Base-by-base conservation (phyloP, 2,113 vertebrate genomes). In the Gyps fulvus region DNA sequence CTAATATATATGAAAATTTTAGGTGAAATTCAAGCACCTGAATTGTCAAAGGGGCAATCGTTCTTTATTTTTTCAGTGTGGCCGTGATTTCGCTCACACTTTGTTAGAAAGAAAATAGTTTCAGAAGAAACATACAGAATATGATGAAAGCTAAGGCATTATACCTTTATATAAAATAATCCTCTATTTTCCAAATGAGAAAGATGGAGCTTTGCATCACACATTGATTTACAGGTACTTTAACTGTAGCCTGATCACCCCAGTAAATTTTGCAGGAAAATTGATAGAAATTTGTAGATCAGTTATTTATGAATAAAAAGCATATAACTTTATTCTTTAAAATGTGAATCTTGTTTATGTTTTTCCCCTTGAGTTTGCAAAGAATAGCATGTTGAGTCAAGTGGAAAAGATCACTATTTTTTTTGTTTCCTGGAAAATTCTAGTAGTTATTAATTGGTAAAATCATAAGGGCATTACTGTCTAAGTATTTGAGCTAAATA, bases 401-500 rank as follows among this genome's bases (percentile, higher is more conserved):
- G 16, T 42, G n/a, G 58, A 83, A 80, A 67, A 79, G 8, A 25
- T 45, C 16, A 2, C 38, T 62, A 45, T 3, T n/a, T 21, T 49
- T 50, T 58, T 59, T 38, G 22, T 40, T 8, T 6, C 3, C 18
- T 45, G 61, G 32, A 58, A 87, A 87, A 71, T 50, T 77, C 17
- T 76, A 54, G n/a, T 50, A 82, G 23, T 40, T 87, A 27, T 70
- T 79, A 93, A 55, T 62, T 57, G 29, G 9, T 16, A 79, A 79
- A 93, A 82, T 74, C 34, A 16, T 47, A 18, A 81, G 49, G 52
- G 22, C 52, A 55, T 61, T 77, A 74, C 7, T 63, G 19, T 34
- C n/a, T 47, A 77, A 72, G 49, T 57, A 63, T 54, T 70, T 94
- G 57, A 93, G 32, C 15, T 82, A 69, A 88, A 62, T 78, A 54